Conservation (phyloP, 2,888 invertebrate species). For the Podabrus alpinus region DNA sequence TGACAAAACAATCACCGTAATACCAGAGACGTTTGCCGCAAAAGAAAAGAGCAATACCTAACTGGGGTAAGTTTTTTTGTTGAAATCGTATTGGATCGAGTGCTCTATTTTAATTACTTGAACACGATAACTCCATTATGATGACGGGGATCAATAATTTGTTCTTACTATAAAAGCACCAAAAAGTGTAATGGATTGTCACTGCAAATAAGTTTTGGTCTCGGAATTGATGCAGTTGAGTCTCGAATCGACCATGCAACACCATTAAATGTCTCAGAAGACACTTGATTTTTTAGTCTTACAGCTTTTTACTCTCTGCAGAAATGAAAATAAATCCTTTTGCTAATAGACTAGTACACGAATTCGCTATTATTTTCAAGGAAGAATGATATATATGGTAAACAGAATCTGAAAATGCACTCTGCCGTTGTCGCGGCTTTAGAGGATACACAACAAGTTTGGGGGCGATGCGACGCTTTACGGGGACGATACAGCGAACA, state of each 20-base stretch:
- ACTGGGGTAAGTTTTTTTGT: neutral
- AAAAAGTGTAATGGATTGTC: neutral
- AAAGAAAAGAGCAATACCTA: neutral
- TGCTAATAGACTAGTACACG: conserved; percentile 62
- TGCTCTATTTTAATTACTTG: conserved; percentile 54
- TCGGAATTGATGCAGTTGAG: conserved; percentile 27
- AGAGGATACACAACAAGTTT: conserved; percentile 39
- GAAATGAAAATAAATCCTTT: conserved; percentile 62
- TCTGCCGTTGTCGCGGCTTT: conserved; percentile 43
- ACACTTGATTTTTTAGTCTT: conserved; percentile 42
- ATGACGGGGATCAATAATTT: conserved; percentile 43
- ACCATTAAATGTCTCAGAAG: conserved; percentile 41
- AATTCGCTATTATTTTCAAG: conserved; percentile 61
- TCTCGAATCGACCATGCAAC: conserved; percentile 22
- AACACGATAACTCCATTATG: conserved; percentile 57
- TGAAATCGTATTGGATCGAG: conserved; percentile 45
- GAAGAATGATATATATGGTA: conserved; percentile 58
- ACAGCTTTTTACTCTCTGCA: conserved; percentile 40
- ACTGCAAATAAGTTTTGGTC: neutral
- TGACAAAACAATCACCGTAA: neutral
- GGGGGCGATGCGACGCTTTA: conserved; percentile 24
- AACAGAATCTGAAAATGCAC: conserved; percentile 58
- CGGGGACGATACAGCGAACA: conserved; percentile 46
- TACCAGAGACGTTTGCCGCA: no score
- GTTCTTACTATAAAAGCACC: conserved; percentile 1